A percentile compares a stretch with the other conserved stretches of the same genome.
These are phyloP conservation scores for Agapornis canus DNA, from an alignment of 2,797 vertebrate species.

Conservation along the genomic window DNA sequence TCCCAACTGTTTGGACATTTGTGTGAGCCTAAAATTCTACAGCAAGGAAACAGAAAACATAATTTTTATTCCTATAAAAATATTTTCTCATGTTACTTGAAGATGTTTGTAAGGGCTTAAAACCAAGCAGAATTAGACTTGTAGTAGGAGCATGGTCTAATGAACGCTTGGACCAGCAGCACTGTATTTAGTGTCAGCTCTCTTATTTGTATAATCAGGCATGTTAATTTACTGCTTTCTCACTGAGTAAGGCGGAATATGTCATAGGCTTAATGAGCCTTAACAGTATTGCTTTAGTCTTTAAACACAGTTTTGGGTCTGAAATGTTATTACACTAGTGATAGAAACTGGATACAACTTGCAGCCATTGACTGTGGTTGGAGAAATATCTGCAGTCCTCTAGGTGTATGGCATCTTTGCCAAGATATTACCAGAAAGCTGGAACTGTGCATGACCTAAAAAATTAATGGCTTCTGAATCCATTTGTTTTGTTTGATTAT, in stretches of 20 bases:
- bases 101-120: neutral
- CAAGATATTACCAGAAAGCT: neutral
- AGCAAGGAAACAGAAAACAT: neutral
- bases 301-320: neutral
- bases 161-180: neutral
- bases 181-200: neutral
- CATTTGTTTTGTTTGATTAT: neutral
- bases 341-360: neutral
- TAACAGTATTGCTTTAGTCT: neutral
- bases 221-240: neutral
- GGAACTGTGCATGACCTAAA: neutral
- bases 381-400: neutral
- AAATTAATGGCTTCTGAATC: neutral
- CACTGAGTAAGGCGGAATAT: neutral
- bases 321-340: neutral
- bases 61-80: neutral
- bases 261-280: neutral
- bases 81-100: neutral
- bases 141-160: neutral
- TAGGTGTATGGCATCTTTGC: neutral
- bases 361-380: neutral
- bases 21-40: neutral
- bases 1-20: accelerated
- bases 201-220: neutral
- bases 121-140: neutral